Percentiles rank a stretch among this genome's conserved stretches.
Evolutionary conservation across 1,140 invertebrate genomes (phyloP).

Genomic region (Heliconius eleuchia): DNA sequence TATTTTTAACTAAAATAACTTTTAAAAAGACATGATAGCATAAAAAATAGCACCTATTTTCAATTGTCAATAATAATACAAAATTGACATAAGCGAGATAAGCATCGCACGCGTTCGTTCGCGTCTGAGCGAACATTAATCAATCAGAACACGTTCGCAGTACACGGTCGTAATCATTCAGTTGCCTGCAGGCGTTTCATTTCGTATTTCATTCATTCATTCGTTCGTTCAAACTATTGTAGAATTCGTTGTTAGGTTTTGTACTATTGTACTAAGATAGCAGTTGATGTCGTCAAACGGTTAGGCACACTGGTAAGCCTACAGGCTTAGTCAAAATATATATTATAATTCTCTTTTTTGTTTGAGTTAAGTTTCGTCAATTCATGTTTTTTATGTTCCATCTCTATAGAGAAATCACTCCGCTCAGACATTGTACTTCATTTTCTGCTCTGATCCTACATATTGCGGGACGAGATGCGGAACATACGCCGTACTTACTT

Average conservation of each 20-base stretch:
- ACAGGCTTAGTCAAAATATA: too few species aligned
- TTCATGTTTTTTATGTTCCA: too few species aligned
- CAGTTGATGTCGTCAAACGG: too few species aligned
- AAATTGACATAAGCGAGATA: constrained; percentile 10
- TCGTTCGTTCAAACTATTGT: not conserved
- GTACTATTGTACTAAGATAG: not conserved
- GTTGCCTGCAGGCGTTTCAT: constrained; percentile 27
- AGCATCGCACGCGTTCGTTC: not conserved
- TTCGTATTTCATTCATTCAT: constrained; percentile 14
- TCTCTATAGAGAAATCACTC: not conserved
- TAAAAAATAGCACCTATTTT: not conserved
- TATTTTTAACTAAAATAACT: too few species aligned
- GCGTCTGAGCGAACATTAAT: constrained; percentile 26
- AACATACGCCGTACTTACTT: not conserved
- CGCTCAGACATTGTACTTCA: too few species aligned
- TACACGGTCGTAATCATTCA: constrained; percentile 36
- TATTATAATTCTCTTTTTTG: too few species aligned
- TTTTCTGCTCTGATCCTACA: not conserved
- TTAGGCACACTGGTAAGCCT: too few species aligned
- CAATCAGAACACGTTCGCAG: constrained; percentile 30
- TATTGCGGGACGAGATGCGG: too few species aligned
- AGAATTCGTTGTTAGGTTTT: not conserved
- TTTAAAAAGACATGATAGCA: too few species aligned
- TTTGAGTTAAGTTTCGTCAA: too few species aligned
- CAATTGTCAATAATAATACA: not conserved